Conservation (phyloP, 2,888 invertebrate species). For the Caenorhabditis angaria region DNA sequence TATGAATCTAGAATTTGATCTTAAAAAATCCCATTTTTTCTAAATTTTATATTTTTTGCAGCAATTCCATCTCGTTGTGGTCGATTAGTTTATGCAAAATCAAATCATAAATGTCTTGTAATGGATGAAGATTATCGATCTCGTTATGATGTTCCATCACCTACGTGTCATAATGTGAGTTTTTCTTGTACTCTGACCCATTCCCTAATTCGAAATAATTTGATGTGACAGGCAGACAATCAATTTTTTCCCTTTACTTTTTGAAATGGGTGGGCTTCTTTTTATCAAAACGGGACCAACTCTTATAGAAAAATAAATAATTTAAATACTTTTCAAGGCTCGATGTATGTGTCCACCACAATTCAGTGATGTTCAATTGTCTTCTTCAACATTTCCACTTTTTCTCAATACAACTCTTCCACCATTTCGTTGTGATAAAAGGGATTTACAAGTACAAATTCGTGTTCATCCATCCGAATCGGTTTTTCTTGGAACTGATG, state of each 20-base stretch:
- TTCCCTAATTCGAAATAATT: not conserved
- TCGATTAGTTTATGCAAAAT: constrained; percentile 6
- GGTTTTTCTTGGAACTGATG: constrained; percentile 64
- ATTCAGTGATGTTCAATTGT: constrained; percentile 57
- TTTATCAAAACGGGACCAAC: not conserved
- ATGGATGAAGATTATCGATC: constrained; percentile 59
- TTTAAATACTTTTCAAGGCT: constrained; percentile 43
- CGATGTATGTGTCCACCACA: constrained; percentile 69
- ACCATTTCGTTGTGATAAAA: constrained; percentile 68
- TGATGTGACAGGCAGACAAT: not conserved
- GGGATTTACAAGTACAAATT: constrained; percentile 61
- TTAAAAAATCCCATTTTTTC: too few relatives aligned
- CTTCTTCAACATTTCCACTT: constrained; percentile 47
- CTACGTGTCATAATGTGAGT: constrained; percentile 57
- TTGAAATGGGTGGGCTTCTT: constrained; percentile 14
- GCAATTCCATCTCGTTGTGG: constrained; percentile 35
- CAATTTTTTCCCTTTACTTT: constrained; percentile 9
- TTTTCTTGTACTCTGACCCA: not conserved
- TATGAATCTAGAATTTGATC: too few relatives aligned
- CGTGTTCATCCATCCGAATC: constrained; percentile 59
- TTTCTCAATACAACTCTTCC: constrained; percentile 55
- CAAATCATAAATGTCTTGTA: constrained; percentile 37
- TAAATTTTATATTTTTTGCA: constrained; percentile 30
- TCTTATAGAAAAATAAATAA: not conserved
- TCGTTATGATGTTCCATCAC: constrained; percentile 56